Base-by-base conservation (phyloP, 1,140 invertebrate genomes). In the Drosophila navojoa region DNA sequence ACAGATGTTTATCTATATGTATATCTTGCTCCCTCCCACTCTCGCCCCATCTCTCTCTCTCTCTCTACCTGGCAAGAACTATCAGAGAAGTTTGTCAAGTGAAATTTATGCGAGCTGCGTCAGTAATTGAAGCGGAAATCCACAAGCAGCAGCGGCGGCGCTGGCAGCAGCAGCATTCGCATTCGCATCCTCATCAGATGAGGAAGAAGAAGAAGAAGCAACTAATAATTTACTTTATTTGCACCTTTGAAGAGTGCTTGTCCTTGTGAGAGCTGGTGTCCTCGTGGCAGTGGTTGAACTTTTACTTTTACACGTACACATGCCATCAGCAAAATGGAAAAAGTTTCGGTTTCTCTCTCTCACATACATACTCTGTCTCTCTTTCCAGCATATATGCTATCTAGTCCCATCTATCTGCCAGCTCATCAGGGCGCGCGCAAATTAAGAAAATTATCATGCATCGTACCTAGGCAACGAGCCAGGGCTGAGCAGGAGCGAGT, bases 221-320 rank as follows among this genome's bases (percentile, higher is more conserved):
- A 89, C 79, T 87, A 87, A 89, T 87, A 87, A 87, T 87, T 87
- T 87, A 87, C 84, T 87, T 87, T 87, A 87, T 87, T 87, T 87
- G 84, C 84, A 89, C 84, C 84, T 87, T 80, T 87, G 84, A 87
- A 84, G 84, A 84, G 76, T 70, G 69, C 50, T 73, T 55, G 45
- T 57, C 52, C 66, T 75, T 68, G 62, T 61, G 11, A 16, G 11
- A 13, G 47, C 40, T 9, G 32, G 27, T 44, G 7, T 32, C 27
- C 27, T 42, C 15, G 49, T 45, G 15, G 10, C 38, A 35, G 40
- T 32, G 35, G 40, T 58, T 76, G 49, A 87, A 86, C 71, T 86
- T 87, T 82, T 79, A 86, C 71, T 86, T 87, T 82, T 79, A 69
- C 82, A 87, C 82, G 76, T 82, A 84, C 84, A 82, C 84, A 87